phyloP scores from a whole-genome alignment of 2,888 invertebrate species.

The Cephus nigrinus region DNA sequence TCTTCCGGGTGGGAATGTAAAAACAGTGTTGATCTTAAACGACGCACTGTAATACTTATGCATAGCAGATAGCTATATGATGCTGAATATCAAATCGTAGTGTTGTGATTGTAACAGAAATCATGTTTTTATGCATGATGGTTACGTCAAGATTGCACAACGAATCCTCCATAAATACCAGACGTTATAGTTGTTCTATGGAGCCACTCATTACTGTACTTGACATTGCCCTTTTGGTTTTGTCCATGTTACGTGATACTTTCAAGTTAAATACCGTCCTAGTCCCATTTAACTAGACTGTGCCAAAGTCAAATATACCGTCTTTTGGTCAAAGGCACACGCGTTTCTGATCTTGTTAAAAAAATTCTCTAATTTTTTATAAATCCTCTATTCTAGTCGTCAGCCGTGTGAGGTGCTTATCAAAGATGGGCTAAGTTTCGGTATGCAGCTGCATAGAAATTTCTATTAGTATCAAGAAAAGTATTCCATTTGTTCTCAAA shows the following conservation, averaged over 20 bases:
- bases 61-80: no score
- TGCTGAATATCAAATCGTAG: no score
- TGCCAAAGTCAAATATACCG: background rate
- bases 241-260: background rate
- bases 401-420: background rate
- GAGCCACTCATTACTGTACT: background rate
- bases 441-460: background rate
- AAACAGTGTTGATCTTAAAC: no score
- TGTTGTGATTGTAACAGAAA: no score
- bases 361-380: background rate
- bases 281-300: conserved; percentile 4
- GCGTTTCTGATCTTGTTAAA: background rate
- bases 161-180: background rate
- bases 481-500: background rate
- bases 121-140: background rate
- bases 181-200: background rate
- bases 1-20: no score
- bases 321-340: background rate
- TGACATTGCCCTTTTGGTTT: background rate
- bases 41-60: no score
- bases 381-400: background rate
- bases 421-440: background rate
- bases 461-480: background rate
- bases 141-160: background rate
- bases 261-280: conserved; percentile 24